phyloP scores from a whole-genome alignment of 2,888 invertebrate genomes.

The Ochropacha duplaris region DNA sequence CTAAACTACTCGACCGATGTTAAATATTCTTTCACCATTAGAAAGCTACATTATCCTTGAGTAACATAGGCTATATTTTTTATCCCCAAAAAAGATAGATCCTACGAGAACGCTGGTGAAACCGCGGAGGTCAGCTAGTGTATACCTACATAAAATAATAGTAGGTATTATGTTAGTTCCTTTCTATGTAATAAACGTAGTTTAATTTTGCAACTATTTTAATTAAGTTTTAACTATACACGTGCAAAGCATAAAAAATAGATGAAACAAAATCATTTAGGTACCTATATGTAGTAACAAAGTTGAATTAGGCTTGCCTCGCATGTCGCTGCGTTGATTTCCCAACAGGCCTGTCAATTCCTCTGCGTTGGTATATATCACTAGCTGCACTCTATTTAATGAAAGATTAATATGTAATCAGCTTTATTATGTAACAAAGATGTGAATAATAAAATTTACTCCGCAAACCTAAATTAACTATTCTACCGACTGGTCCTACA shows the following conservation, averaged over 20 bases:
- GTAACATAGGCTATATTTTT: too few species aligned
- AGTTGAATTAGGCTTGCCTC: constrained; percentile 49
- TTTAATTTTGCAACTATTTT: background rate
- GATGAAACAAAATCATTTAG: constrained; percentile 40
- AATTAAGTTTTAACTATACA: background rate
- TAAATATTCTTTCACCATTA: too few species aligned
- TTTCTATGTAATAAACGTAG: too few species aligned
- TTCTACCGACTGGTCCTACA: background rate
- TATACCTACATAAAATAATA: too few species aligned
- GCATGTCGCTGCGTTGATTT: constrained; percentile 59
- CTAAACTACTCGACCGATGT: too few species aligned
- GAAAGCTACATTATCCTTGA: too few species aligned
- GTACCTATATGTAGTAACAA: constrained; percentile 38
- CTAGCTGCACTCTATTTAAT: constrained; percentile 65
- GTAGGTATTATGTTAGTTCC: too few species aligned
- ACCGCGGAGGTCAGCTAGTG: too few species aligned
- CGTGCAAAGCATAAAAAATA: constrained; percentile 13
- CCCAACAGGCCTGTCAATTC: constrained; percentile 61
- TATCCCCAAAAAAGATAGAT: too few species aligned
- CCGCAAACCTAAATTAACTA: constrained; percentile 20
- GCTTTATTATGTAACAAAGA: constrained; percentile 20
- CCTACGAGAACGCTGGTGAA: too few species aligned
- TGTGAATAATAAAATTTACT: constrained; percentile 5
- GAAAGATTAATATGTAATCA: constrained; percentile 62
- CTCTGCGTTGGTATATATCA: constrained; percentile 47